Evolutionary conservation across 92 coral and sea anemone genomes (phyloP).

Genomic region (Chrysogorgia sp.): DNA sequence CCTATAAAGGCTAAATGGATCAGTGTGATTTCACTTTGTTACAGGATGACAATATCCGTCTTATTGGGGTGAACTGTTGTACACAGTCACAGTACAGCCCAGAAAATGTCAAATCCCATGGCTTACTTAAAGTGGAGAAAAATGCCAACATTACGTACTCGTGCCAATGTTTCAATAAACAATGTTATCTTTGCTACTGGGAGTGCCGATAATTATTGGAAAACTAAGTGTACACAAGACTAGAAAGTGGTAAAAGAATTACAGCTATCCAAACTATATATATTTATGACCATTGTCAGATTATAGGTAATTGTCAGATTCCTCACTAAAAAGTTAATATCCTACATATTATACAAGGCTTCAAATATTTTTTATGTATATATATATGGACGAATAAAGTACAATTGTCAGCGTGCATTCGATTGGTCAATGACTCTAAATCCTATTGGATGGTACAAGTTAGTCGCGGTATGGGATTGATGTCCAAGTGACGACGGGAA

Average conservation of each 20-base stretch:
- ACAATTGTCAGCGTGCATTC: no score
- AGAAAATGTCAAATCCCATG: not conserved
- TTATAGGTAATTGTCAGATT: no score
- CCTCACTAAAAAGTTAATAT: no score
- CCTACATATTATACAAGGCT: no score
- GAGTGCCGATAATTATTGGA: not conserved
- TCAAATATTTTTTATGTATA: no score
- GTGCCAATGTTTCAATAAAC: not conserved
- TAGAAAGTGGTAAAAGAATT: not conserved
- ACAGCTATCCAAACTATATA: no score
- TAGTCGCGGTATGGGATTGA: not conserved
- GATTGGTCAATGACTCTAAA: no score
- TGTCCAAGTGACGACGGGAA: not conserved
- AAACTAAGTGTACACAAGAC: not conserved
- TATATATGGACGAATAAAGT: no score
- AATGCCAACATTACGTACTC: not conserved
- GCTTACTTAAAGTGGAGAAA: conserved; percentile 2
- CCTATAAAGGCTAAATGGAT: no score
- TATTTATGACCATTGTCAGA: no score
- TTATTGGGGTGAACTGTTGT: conserved; percentile 10
- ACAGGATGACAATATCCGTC: not conserved
- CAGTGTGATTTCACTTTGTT: not conserved
- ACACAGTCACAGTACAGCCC: not conserved
- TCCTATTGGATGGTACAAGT: no score
- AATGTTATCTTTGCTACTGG: conserved; percentile 32